phyloP scores from a whole-genome alignment of 2,797 vertebrate species.

The Protonibea diacanthus region DNA sequence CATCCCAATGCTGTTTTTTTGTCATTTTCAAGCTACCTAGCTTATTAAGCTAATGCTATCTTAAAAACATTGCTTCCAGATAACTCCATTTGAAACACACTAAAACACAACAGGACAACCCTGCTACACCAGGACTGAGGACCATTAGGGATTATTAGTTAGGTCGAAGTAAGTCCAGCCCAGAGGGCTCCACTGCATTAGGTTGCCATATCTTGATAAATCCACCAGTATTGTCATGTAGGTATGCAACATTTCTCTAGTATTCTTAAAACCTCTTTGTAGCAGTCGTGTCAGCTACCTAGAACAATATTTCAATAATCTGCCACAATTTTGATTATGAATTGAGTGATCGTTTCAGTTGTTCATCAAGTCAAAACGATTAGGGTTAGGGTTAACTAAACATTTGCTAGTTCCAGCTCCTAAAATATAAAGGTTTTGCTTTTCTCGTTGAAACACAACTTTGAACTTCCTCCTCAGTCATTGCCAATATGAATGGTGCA shows the following conservation, averaged over 20 bases:
- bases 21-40: not conserved
- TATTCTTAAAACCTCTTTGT: not conserved
- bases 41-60: not conserved
- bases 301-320: not conserved
- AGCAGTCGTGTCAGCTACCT: not conserved
- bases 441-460: not conserved
- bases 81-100: too few relatives aligned
- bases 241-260: not conserved
- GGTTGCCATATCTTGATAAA: not conserved
- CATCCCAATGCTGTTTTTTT: not conserved
- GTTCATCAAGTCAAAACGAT: not conserved
- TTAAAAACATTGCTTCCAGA: not conserved
- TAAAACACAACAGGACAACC: too few relatives aligned
- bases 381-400: not conserved
- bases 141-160: not conserved
- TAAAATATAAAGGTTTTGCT: too few relatives aligned
- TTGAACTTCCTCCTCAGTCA: not conserved
- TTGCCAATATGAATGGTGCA: constrained; percentile 1
- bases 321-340: not conserved
- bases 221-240: not conserved
- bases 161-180: not conserved
- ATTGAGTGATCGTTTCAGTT: not conserved
- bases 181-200: not conserved
- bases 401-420: too few relatives aligned
- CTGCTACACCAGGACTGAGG: not conserved